phyloP scores from a whole-genome alignment of 1,140 invertebrate species.

The Onthophagus taurus region DNA sequence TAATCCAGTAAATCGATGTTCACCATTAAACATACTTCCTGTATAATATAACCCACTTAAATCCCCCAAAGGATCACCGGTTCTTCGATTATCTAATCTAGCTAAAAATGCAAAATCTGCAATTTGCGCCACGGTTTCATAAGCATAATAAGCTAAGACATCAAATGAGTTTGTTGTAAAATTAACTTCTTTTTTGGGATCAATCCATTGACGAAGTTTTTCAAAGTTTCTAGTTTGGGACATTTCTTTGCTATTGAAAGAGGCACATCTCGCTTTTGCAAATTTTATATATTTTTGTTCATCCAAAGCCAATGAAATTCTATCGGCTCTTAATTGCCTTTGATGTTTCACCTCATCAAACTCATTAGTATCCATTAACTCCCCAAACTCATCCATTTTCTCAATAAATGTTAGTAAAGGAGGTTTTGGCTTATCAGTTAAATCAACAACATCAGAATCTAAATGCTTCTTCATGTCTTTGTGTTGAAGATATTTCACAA shows the following conservation, averaged over 20 bases:
- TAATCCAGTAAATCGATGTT: slow-evolving; percentile 35
- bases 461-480: slow-evolving; percentile 29
- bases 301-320: slow-evolving; percentile 42
- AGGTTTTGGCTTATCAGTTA: slow-evolving; percentile 26
- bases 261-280: slow-evolving; percentile 40
- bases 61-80: slow-evolving; percentile 45
- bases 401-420: slow-evolving; percentile 42
- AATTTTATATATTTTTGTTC: slow-evolving; percentile 46
- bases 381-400: slow-evolving; percentile 47
- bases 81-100: slow-evolving; percentile 48
- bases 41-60: slow-evolving; percentile 44
- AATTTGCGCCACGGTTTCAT: slow-evolving; percentile 62
- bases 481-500: slow-evolving; percentile 34
- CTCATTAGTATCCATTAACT: slow-evolving; percentile 41
- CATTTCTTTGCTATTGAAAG: slow-evolving; percentile 26
- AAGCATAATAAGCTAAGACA: slow-evolving; percentile 57
- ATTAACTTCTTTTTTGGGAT: slow-evolving; percentile 41
- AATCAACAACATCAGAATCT: slow-evolving; percentile 27
- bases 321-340: slow-evolving; percentile 42
- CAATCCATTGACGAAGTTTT: slow-evolving; percentile 43
- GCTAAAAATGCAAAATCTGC: slow-evolving; percentile 57
- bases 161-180: slow-evolving; percentile 44
- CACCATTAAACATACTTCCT: slow-evolving; percentile 32
- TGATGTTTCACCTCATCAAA: slow-evolving; percentile 43
- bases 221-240: slow-evolving; percentile 34